Conservation (phyloP, 2,797 vertebrate species). For the Agapornis canus region DNA sequence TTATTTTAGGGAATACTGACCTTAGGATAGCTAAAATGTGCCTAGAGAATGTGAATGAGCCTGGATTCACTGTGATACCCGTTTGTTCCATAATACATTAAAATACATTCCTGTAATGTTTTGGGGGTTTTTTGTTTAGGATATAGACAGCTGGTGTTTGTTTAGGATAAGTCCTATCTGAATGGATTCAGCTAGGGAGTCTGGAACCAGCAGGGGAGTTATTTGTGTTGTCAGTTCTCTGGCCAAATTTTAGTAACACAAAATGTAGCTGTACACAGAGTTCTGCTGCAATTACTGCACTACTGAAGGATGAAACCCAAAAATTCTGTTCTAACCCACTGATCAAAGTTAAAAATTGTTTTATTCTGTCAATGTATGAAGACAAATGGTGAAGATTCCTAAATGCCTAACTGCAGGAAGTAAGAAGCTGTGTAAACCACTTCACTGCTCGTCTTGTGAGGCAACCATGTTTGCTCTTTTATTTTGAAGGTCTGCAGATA, state of each 20-base stretch:
- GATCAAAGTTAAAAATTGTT: neutral
- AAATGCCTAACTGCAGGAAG: neutral
- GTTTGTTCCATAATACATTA: neutral
- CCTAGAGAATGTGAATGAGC: neutral
- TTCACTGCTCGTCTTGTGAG: neutral
- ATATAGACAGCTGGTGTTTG: neutral
- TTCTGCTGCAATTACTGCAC: neutral
- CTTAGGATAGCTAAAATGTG: neutral
- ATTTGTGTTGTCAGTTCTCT: neutral
- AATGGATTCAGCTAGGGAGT: neutral
- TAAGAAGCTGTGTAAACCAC: neutral
- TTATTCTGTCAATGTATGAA: neutral
- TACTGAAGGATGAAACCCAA: neutral
- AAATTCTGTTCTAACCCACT: neutral
- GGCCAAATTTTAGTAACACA: neutral
- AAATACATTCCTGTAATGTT: neutral
- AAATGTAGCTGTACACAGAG: neutral
- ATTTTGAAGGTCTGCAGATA: neutral
- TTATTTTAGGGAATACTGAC: neutral
- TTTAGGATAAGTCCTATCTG: neutral
- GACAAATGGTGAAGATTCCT: neutral
- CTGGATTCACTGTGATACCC: neutral
- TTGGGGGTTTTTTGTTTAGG: neutral
- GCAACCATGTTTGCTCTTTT: neutral
- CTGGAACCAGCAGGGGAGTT: neutral